phyloP scores from a whole-genome alignment of 2,797 vertebrate species.

The Philypnodon macrostomus region DNA sequence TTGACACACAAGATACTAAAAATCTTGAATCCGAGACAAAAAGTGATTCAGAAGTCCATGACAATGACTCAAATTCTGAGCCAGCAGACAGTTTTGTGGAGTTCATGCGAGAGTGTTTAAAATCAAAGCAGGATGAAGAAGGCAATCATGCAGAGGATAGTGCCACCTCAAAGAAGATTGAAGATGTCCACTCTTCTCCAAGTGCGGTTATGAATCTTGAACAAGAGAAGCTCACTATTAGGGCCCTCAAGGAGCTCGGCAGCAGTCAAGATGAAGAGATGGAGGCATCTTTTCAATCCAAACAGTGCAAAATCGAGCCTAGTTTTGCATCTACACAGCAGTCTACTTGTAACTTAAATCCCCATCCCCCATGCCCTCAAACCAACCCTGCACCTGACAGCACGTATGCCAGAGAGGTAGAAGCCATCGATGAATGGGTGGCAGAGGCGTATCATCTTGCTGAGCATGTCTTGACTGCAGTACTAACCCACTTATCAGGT shows the following conservation, averaged over 20 bases:
- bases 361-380: constrained; percentile 40
- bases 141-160: constrained; percentile 34
- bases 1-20: constrained; percentile 26
- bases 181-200: constrained; percentile 36
- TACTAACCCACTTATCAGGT: constrained; percentile 86
- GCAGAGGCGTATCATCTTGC: constrained; percentile 82
- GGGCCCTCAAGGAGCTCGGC: constrained; percentile 79
- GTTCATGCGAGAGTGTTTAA: constrained; percentile 81
- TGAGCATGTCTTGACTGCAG: constrained; percentile 83
- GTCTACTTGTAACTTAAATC: constrained; percentile 32
- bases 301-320: constrained; percentile 26
- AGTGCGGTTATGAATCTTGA: constrained; percentile 76
- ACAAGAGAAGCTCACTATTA: constrained; percentile 82
- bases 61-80: constrained; percentile 42
- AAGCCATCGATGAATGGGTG: constrained; percentile 78
- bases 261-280: constrained; percentile 69
- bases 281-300: constrained; percentile 27
- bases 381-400: constrained; percentile 46
- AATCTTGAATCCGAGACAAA: constrained; percentile 31
- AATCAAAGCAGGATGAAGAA: constrained; percentile 73
- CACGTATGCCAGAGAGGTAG: constrained; percentile 72
- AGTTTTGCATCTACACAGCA: constrained; percentile 18
- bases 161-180: constrained; percentile 18
- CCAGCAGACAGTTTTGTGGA: constrained; percentile 78
- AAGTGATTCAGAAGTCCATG: constrained; percentile 41